phyloP scores from a whole-genome alignment of 2,797 vertebrate species.

The Lacerta viridis region DNA sequence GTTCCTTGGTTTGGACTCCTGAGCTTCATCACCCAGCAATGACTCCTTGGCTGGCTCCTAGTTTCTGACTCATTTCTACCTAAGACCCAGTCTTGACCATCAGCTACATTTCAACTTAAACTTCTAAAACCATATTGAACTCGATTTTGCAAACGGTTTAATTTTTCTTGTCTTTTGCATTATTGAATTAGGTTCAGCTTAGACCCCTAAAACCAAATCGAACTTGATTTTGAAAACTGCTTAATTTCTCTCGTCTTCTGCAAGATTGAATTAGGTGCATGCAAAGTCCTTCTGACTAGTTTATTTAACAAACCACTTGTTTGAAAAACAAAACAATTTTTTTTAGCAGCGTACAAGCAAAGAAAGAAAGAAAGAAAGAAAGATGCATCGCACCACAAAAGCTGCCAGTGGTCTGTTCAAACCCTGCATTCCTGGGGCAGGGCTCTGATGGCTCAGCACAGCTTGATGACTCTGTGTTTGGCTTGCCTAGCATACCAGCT shows the following conservation, averaged over 20 bases:
- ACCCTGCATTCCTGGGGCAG: neutral
- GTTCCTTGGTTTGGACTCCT: neutral
- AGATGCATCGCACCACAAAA: neutral
- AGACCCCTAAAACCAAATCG: neutral
- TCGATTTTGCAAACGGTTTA: neutral
- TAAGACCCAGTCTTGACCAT: neutral
- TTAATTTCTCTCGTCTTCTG: neutral
- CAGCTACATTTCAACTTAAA: neutral
- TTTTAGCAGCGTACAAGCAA: neutral
- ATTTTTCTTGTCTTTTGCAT: neutral
- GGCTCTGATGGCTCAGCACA: neutral
- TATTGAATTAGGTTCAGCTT: neutral
- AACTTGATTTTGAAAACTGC: neutral
- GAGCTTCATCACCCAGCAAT: neutral
- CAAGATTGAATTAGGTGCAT: conserved; percentile 3
- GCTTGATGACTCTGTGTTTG: accelerated
- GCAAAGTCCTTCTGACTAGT: neutral
- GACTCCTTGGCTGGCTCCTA: neutral
- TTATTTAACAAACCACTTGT: too few relatives aligned
- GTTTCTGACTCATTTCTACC: neutral
- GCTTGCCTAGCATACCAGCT: conserved; percentile 46
- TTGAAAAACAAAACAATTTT: too few relatives aligned
- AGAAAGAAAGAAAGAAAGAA: neutral
- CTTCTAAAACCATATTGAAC: neutral
- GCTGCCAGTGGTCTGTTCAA: neutral